Evolutionary conservation across 2,113 vertebrate genomes (phyloP).

Genomic region (Pituophis catenifer): DNA sequence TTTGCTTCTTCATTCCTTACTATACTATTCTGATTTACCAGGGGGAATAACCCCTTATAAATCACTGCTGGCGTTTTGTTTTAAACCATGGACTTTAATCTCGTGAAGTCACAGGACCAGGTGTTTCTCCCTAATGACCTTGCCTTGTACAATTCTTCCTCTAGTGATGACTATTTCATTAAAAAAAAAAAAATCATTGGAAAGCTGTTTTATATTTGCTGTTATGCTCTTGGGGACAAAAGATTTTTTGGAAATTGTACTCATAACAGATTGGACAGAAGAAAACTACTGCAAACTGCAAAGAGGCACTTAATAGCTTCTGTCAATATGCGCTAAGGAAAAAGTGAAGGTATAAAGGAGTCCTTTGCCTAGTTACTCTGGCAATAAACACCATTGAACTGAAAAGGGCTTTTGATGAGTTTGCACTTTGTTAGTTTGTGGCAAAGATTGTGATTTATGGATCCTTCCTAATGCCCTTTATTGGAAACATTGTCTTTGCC

Average conservation of each 20-base stretch:
- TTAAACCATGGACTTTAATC: constrained; percentile 54
- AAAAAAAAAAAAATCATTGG: neutral
- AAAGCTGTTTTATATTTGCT: neutral
- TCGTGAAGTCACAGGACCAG: constrained; percentile 53
- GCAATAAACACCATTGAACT: neutral
- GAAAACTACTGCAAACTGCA: neutral
- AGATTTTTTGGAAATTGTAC: neutral
- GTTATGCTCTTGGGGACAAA: neutral
- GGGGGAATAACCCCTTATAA: constrained; percentile 50
- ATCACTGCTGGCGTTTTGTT: neutral
- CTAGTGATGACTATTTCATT: neutral
- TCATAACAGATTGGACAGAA: neutral
- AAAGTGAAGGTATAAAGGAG: neutral
- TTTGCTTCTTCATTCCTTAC: neutral
- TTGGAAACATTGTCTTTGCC: neutral
- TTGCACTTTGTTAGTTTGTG: neutral
- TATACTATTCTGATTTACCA: neutral
- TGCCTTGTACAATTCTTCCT: constrained; percentile 41
- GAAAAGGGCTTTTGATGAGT: neutral
- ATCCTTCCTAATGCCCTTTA: neutral
- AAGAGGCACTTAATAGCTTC: neutral
- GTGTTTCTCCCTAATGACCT: constrained; percentile 45
- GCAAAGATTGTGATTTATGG: neutral
- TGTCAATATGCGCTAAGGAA: neutral
- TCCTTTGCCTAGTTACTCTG: neutral